Percentiles rank a stretch among this genome's conserved stretches.
Evolutionary conservation across 2,888 invertebrate genomes (phyloP).

Genomic region (Molorchus minor): DNA sequence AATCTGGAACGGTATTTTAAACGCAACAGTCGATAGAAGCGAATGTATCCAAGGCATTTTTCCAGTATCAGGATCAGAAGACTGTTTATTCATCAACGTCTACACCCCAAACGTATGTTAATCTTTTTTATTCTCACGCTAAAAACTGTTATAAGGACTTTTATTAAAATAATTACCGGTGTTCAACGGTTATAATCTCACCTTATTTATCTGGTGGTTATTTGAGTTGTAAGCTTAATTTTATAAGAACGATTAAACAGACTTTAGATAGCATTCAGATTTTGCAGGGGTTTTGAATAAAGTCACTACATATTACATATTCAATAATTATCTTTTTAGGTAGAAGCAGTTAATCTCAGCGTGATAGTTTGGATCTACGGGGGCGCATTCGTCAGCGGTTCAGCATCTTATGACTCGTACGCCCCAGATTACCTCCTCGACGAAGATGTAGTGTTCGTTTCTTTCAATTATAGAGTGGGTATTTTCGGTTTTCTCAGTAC

Average conservation of each 20-base stretch:
- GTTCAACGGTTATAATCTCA: neutral
- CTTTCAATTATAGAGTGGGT: constrained; percentile 59
- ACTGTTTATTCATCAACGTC: constrained; percentile 45
- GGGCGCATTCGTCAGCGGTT: constrained; percentile 59
- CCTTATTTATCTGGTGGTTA: neutral
- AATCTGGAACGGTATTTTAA: constrained; percentile 38
- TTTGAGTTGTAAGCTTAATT: neutral
- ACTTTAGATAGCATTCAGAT: no score
- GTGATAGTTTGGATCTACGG: constrained; percentile 63
- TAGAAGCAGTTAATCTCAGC: constrained; percentile 48
- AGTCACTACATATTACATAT: no score
- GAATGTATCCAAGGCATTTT: constrained; percentile 35
- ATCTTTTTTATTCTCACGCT: no score
- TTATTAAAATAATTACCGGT: neutral
- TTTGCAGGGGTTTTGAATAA: no score
- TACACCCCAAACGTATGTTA: constrained; percentile 42
- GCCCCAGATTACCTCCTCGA: constrained; percentile 59
- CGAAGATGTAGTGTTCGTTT: constrained; percentile 57
- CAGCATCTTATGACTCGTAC: constrained; percentile 52
- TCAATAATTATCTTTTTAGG: constrained; percentile 36
- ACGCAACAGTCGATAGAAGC: constrained; percentile 37
- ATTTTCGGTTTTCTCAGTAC: constrained; percentile 64
- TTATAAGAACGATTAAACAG: neutral
- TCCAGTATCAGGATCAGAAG: constrained; percentile 38
- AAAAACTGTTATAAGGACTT: no score